A percentile compares a stretch with the other conserved stretches of the same genome.
These are phyloP conservation scores for Sus cebifrons DNA, from an alignment of 2,797 vertebrate genomes.

Conservation along the genomic window DNA sequence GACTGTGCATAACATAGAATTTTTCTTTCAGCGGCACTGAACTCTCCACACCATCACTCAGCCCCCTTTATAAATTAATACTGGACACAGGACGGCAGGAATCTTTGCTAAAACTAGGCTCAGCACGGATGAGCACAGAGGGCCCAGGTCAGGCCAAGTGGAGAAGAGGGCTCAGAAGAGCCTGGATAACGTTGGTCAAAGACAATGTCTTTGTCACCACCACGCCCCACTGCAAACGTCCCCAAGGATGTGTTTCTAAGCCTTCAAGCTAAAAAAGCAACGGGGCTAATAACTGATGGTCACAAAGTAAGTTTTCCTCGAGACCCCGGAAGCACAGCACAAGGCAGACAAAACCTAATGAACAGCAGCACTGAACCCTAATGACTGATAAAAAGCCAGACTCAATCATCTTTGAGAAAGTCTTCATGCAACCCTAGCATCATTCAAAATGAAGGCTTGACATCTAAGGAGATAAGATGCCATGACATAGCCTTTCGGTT, in stretches of 20 bases:
- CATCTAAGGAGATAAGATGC: background rate
- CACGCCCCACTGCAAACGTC: accelerated
- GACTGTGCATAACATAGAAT: background rate
- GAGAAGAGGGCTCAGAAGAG: background rate
- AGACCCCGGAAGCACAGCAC: background rate
- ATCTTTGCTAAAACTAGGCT: background rate
- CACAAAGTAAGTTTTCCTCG: background rate
- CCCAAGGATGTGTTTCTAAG: background rate
- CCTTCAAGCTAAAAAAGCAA: background rate
- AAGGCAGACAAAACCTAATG: background rate
- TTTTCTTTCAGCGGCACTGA: background rate
- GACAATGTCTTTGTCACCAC: background rate
- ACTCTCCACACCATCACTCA: background rate
- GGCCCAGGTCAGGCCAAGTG: background rate
- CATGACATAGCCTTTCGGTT: accelerated
- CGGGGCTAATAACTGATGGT: background rate
- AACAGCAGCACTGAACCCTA: background rate
- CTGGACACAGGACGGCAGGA: background rate
- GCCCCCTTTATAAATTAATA: background rate
- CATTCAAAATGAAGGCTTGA: too few relatives aligned
- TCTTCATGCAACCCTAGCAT: accelerated
- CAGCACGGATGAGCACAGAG: background rate
- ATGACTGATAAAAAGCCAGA: background rate
- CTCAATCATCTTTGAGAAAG: background rate
- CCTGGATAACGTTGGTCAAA: background rate